Percentiles rank a stretch among this genome's conserved stretches.
Conservation (phyloP, 2,888 invertebrate genomes). For the Calliopum simillimum region DNA sequence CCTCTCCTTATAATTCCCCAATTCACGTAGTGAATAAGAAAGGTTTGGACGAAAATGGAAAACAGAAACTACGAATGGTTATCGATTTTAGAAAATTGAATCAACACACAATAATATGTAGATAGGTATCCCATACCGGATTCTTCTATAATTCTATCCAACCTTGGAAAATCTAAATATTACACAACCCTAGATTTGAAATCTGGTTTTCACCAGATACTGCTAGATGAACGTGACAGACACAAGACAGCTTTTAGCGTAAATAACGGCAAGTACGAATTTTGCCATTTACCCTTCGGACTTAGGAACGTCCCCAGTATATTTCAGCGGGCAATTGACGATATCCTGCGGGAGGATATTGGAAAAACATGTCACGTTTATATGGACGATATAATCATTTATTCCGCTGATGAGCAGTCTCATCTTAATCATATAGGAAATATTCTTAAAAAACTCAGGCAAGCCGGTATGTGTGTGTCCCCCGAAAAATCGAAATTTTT, state of each 20-base stretch:
- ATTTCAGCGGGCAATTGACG: constrained; percentile 39
- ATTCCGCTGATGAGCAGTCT: constrained; percentile 29
- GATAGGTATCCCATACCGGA: constrained; percentile 26
- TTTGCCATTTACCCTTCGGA: constrained; percentile 23
- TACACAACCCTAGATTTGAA: constrained; percentile 33
- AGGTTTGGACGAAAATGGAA: too few species aligned
- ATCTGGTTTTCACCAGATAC: constrained; percentile 34
- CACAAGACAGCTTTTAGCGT: constrained; percentile 31
- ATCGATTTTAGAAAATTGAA: too few species aligned
- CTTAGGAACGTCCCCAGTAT: constrained; percentile 34
- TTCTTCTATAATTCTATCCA: constrained; percentile 17
- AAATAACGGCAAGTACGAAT: constrained; percentile 39
- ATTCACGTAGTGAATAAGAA: constrained; percentile 22
- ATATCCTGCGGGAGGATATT: constrained; percentile 33
- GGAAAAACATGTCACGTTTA: constrained; percentile 36
- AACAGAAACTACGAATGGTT: too few species aligned
- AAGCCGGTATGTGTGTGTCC: constrained; percentile 23
- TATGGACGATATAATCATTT: constrained; percentile 36
- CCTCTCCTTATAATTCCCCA: constrained; percentile 32
- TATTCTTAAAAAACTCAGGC: neutral
- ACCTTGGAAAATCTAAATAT: constrained; percentile 29
- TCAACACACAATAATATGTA: too few species aligned
- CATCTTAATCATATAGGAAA: constrained; percentile 19
- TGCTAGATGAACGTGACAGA: constrained; percentile 30
- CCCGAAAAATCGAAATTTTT: too few species aligned